A percentile compares a stretch with the other conserved stretches of the same genome.
phyloP scores from a whole-genome alignment of 1,140 invertebrate species.

The Heliconius eleuchia region DNA sequence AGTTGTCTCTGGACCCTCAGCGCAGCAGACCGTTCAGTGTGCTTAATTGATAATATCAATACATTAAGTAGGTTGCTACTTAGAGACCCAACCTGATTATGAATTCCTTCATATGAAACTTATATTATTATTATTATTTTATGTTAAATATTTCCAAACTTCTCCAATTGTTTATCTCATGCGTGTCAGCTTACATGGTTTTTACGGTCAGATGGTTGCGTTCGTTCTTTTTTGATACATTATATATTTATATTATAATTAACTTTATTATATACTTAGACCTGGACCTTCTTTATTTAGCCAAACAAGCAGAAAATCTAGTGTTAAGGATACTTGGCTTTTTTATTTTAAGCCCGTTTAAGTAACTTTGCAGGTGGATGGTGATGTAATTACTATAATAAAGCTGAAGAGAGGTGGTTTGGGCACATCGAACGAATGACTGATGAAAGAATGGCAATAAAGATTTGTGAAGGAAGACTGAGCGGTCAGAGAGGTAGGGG shows the following conservation, averaged over 20 bases:
- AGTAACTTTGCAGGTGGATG: no score
- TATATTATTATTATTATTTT: background rate
- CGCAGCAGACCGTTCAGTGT: constrained; percentile 41
- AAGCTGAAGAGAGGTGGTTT: no score
- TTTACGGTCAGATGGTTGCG: background rate
- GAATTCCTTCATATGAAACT: background rate
- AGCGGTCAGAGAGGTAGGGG: no score
- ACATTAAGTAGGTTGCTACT: constrained; percentile 29
- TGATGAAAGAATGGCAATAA: no score
- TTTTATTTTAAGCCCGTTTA: no score
- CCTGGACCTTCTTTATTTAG: no score
- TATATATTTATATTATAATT: background rate
- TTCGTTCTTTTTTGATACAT: background rate
- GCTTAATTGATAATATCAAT: constrained; percentile 50
- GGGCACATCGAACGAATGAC: no score
- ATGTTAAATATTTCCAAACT: constrained; percentile 1
- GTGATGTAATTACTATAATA: no score
- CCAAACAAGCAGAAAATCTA: no score
- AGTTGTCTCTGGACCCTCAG: constrained; percentile 44
- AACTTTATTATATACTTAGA: no score
- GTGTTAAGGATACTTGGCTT: no score
- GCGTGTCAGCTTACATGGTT: constrained; percentile 7
- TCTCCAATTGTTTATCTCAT: background rate
- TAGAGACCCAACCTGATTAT: background rate
- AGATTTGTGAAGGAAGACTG: no score